Evolutionary conservation across 2,113 vertebrate genomes (phyloP).

Genomic region (Calyptomena viridis): DNA sequence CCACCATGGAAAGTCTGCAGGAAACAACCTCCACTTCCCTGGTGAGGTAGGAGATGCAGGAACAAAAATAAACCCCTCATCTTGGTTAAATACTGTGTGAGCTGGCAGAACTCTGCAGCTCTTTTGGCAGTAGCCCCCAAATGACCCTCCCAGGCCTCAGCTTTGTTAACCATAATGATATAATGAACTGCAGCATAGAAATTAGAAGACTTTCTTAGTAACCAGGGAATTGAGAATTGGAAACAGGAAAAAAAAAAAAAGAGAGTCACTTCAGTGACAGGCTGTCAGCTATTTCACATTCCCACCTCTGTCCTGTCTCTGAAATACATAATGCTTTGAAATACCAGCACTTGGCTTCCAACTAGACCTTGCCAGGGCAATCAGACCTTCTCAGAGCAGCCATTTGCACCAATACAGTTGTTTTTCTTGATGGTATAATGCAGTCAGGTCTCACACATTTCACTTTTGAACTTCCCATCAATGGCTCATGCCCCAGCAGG

Average conservation of each 20-base stretch:
- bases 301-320: not conserved
- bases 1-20: not conserved
- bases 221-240: not conserved
- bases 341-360: not conserved
- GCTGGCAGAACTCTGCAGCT: not conserved
- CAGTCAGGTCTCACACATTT: not conserved
- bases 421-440: not conserved
- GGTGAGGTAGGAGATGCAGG: not conserved
- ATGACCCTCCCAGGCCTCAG: not conserved
- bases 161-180: not conserved
- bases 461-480: not conserved
- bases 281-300: not conserved
- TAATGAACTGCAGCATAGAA: not conserved
- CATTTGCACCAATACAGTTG: not conserved
- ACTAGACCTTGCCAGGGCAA: not conserved
- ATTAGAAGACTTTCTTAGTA: not conserved
- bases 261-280: not conserved
- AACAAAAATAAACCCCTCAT: not conserved
- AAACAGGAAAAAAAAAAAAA: not conserved
- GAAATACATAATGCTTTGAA: not conserved
- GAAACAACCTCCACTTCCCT: not conserved
- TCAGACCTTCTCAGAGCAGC: not conserved
- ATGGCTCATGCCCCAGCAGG: not conserved
- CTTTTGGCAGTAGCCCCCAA: not conserved
- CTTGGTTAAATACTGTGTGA: not conserved